These are phyloP conservation scores for Lymantria monacha DNA, from an alignment of 2,888 invertebrate species.

Conservation along the genomic window DNA sequence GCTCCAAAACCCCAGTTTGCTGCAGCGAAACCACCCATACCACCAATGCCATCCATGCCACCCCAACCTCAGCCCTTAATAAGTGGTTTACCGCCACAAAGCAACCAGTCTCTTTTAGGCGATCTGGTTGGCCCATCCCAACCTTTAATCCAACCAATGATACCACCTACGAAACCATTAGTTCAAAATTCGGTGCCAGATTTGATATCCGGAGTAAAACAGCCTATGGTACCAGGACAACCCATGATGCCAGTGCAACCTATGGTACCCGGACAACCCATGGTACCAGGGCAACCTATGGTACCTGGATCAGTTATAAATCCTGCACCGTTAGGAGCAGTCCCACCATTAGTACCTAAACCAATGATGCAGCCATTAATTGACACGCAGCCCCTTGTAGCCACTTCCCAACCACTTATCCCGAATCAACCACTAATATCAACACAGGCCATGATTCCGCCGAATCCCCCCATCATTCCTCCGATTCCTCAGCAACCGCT, in stretches of 20 bases:
- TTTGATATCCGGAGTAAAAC: conserved; percentile 64
- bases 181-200: conserved; percentile 52
- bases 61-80: conserved; percentile 20
- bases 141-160: conserved; percentile 28
- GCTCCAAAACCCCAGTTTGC: conserved; percentile 53
- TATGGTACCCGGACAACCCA: conserved; percentile 29
- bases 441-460: not conserved
- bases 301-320: conserved; percentile 29
- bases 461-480: not conserved
- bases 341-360: conserved; percentile 22
- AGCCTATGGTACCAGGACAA: conserved; percentile 7
- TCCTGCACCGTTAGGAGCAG: not conserved
- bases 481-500: conserved; percentile 37
- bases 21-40: conserved; percentile 64
- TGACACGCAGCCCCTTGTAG: not conserved
- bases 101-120: conserved; percentile 27
- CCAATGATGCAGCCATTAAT: conserved; percentile 18
- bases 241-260: conserved; percentile 6
- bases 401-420: conserved; percentile 3
- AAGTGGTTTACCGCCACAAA: conserved; percentile 12
- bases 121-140: conserved; percentile 17
- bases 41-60: conserved; percentile 56
- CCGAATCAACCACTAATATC: conserved; percentile 29
- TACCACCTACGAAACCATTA: conserved; percentile 44
- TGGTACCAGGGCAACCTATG: conserved; percentile 39